These are phyloP conservation scores for Neelides sp. DNA, from an alignment of 1,140 invertebrate genomes.

Conservation along the genomic window DNA sequence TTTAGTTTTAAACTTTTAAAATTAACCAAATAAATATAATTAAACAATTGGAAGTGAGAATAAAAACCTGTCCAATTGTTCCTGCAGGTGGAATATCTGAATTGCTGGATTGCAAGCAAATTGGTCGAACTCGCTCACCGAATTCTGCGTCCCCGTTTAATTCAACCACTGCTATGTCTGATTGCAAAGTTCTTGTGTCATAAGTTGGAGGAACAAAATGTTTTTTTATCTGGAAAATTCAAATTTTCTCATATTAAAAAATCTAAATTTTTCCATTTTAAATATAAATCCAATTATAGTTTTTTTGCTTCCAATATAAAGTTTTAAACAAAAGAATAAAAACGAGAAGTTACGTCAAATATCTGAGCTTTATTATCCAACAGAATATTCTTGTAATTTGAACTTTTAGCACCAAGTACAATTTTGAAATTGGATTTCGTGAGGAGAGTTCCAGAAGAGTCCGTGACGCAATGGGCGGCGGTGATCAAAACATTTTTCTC, in stretches of 20 bases:
- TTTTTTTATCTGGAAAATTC: not conserved
- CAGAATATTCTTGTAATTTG: not conserved
- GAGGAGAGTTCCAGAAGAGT: not conserved
- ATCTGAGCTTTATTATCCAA: not conserved
- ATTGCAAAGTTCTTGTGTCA: constrained; percentile 4
- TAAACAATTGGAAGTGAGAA: not conserved
- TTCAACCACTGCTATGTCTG: constrained; percentile 14
- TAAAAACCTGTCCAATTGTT: constrained; percentile 7
- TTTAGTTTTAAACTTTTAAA: not conserved
- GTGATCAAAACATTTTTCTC: constrained; percentile 4
- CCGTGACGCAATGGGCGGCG: constrained; percentile 8
- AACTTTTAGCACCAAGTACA: constrained; percentile 7
- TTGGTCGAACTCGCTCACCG: constrained; percentile 1
- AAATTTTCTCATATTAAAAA: not conserved
- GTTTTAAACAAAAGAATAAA: not conserved
- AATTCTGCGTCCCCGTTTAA: constrained; percentile 1
- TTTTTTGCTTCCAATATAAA: not conserved
- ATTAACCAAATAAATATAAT: not conserved
- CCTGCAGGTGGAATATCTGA: not conserved
- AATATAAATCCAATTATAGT: not conserved
- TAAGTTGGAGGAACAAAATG: constrained; percentile 11
- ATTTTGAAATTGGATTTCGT: constrained; percentile 3
- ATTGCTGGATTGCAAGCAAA: constrained; percentile 2
- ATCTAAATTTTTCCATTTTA: not conserved
- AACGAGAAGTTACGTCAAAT: not conserved